These are phyloP conservation scores for Macropus fuliginosus DNA, from an alignment of 2,797 vertebrate species.

Conservation along the genomic window DNA sequence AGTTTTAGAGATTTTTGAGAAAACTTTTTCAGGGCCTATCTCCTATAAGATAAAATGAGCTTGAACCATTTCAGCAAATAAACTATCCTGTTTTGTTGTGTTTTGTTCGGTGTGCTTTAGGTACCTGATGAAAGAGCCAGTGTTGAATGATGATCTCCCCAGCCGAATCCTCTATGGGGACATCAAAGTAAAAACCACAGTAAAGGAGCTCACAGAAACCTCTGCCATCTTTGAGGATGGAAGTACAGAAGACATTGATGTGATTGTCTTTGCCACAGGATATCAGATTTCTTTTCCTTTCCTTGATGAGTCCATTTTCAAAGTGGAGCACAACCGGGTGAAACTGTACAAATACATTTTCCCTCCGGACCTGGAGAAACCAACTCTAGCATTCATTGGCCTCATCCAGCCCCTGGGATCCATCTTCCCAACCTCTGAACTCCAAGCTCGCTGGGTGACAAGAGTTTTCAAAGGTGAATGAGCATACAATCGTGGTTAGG, in stretches of 20 bases:
- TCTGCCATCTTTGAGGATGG: conserved; percentile 86
- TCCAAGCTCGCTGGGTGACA: conserved; percentile 88
- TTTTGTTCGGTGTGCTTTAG: conserved; percentile 61
- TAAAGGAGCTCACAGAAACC: conserved; percentile 85
- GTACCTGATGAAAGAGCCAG: conserved; percentile 79
- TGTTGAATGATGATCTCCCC: conserved; percentile 88
- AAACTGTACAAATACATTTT: conserved; percentile 87
- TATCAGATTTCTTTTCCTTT: conserved; percentile 87
- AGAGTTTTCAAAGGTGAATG: conserved; percentile 88
- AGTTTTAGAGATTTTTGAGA: background rate
- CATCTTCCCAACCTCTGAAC: conserved; percentile 85
- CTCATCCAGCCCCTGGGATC: conserved; percentile 85
- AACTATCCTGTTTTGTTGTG: conserved; percentile 7
- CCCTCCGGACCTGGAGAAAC: conserved; percentile 81
- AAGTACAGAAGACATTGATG: conserved; percentile 84
- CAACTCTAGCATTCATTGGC: conserved; percentile 87
- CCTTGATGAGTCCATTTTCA: conserved; percentile 83
- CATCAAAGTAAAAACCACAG: conserved; percentile 85
- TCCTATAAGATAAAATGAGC: background rate
- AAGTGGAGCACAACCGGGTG: conserved; percentile 81
- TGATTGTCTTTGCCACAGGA: conserved; percentile 89
- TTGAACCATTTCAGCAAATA: background rate
- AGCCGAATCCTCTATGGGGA: conserved; percentile 85
- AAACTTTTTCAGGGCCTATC: background rate
- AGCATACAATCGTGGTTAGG: background rate